These are phyloP conservation scores for Mallotus villosus DNA, from an alignment of 2,797 vertebrate species.

Conservation along the genomic window DNA sequence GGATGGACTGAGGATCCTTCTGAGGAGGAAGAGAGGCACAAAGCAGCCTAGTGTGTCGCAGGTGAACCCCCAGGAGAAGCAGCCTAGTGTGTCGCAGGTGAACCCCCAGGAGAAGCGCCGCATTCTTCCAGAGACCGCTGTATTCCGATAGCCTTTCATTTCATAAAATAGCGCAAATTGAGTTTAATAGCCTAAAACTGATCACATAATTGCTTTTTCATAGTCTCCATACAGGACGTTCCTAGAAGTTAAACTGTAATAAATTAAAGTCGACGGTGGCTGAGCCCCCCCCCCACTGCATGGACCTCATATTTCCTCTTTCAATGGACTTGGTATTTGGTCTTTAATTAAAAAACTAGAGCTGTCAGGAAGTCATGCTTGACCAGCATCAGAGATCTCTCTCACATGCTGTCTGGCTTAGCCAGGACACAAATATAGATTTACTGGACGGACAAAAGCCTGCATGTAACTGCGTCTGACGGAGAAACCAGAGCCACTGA, in stretches of 20 bases:
- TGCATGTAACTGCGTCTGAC: constrained; percentile 63
- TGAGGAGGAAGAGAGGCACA: constrained; percentile 22
- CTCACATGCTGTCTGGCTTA: constrained; percentile 66
- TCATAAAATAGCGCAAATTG: constrained; percentile 58
- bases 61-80: constrained; percentile 18
- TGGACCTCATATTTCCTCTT: background rate
- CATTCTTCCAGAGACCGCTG: constrained; percentile 48
- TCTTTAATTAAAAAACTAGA: constrained; percentile 79
- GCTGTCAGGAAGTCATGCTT: constrained; percentile 68
- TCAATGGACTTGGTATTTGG: constrained; percentile 46
- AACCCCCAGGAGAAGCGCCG: constrained; percentile 22
- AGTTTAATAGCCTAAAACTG: constrained; percentile 68
- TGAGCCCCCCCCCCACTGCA: constrained; percentile 49
- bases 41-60: constrained; percentile 34
- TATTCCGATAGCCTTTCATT: constrained; percentile 59
- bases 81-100: constrained; percentile 33
- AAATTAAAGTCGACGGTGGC: constrained; percentile 41
- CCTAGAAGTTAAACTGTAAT: constrained; percentile 64
- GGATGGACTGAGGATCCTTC: constrained; percentile 33
- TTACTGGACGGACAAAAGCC: constrained; percentile 74
- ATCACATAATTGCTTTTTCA: constrained; percentile 67
- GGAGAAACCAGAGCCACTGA: constrained; percentile 71
- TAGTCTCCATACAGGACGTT: constrained; percentile 48
- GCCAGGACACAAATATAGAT: constrained; percentile 69
- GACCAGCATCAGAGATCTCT: constrained; percentile 69